These are phyloP conservation scores for human DNA, from an alignment of 2,113 vertebrate species.

Conservation along the genomic window GRCh38 chr9:106395001-106395500, in stretches of 20 bases:
- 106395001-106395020: background rate
- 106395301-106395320: background rate
- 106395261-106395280: background rate
- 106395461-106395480: slow-evolving; percentile 52
- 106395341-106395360: background rate
- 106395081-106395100: background rate
- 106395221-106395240: background rate
- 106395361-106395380: background rate
- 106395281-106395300: too few species aligned
- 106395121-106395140: background rate
- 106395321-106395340: background rate
- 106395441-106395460: slow-evolving; percentile 61
- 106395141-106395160: background rate
- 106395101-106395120: background rate
- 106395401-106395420: slow-evolving; percentile 34
- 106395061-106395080: background rate
- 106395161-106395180: background rate
- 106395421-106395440: slow-evolving; percentile 32
- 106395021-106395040: background rate
- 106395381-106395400: background rate
- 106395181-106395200: background rate
- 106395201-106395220: background rate
- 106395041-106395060: background rate
- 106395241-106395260: background rate
- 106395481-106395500: slow-evolving; percentile 54